phyloP scores from a whole-genome alignment of 1,140 invertebrate species.

The Formica exsecta region DNA sequence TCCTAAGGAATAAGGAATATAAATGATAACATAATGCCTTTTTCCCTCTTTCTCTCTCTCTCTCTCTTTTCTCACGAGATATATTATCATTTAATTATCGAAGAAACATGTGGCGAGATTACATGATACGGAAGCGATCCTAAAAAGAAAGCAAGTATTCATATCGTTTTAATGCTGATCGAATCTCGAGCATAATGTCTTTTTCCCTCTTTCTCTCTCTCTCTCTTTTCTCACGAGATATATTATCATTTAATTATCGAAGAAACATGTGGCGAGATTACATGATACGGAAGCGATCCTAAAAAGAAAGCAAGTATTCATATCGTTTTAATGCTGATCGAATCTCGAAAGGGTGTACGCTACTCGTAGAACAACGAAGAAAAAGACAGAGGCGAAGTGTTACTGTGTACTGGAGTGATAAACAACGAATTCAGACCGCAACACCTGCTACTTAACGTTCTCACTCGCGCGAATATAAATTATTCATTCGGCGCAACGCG shows the following conservation, averaged over 20 bases:
- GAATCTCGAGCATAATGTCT: too few relatives aligned
- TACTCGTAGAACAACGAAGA: slow-evolving; percentile 31
- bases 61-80: not conserved
- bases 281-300: not conserved
- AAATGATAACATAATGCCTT: too few relatives aligned
- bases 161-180: slow-evolving; percentile 27
- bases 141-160: slow-evolving; percentile 4
- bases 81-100: slow-evolving; percentile 10
- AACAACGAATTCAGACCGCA: slow-evolving; percentile 66
- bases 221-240: not conserved
- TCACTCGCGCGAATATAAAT: slow-evolving; percentile 63
- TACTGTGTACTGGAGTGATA: slow-evolving; percentile 4
- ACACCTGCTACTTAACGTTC: slow-evolving; percentile 68
- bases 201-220: too few relatives aligned
- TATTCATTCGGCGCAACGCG: slow-evolving; percentile 62
- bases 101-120: not conserved
- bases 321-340: slow-evolving; percentile 33
- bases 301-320: slow-evolving; percentile 2
- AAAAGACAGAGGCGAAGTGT: slow-evolving; percentile 4
- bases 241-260: slow-evolving; percentile 15
- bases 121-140: not conserved
- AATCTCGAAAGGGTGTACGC: not conserved
- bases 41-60: too few relatives aligned
- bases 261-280: not conserved
- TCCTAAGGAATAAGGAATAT: too few relatives aligned